A percentile compares a stretch with the other conserved stretches of the same genome.
These are phyloP conservation scores for Sciurus carolinensis DNA, from an alignment of 2,797 vertebrate species.

Conservation along the genomic window DNA sequence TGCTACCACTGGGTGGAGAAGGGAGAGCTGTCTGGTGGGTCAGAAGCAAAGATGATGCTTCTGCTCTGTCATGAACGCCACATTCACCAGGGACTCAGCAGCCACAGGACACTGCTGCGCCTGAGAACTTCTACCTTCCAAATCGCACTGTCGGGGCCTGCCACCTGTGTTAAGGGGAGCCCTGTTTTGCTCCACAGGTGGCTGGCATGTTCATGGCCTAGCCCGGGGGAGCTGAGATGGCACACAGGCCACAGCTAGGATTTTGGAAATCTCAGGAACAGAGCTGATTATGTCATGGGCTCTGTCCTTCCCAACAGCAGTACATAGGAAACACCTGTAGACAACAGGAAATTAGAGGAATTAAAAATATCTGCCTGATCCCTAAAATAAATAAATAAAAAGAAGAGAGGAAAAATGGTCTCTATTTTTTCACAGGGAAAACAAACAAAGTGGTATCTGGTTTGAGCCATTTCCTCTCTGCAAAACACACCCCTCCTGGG, in stretches of 20 bases:
- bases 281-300: not conserved
- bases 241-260: not conserved
- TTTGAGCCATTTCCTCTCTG: slow-evolving; percentile 70
- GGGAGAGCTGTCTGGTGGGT: not conserved
- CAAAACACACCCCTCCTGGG: slow-evolving; percentile 5
- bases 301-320: slow-evolving; percentile 39
- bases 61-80: too few relatives aligned
- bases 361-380: slow-evolving; percentile 77
- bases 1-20: not conserved
- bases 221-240: too few relatives aligned
- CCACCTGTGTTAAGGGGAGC: too few relatives aligned
- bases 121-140: not conserved
- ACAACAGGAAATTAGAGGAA: slow-evolving; percentile 73
- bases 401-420: slow-evolving; percentile 64
- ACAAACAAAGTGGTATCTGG: slow-evolving; percentile 72
- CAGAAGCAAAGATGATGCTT: not conserved
- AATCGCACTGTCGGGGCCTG: accelerated
- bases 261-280: slow-evolving; percentile 19
- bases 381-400: slow-evolving; percentile 75
- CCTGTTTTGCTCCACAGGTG: not conserved
- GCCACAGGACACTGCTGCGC: not conserved
- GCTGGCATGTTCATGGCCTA: accelerated
- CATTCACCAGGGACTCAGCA: not conserved
- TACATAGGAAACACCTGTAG: slow-evolving; percentile 85
- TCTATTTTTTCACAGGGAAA: slow-evolving; percentile 72